Evolutionary conservation across 1,140 invertebrate species (phyloP).

Genomic region (Rhagoletis pomonella): DNA sequence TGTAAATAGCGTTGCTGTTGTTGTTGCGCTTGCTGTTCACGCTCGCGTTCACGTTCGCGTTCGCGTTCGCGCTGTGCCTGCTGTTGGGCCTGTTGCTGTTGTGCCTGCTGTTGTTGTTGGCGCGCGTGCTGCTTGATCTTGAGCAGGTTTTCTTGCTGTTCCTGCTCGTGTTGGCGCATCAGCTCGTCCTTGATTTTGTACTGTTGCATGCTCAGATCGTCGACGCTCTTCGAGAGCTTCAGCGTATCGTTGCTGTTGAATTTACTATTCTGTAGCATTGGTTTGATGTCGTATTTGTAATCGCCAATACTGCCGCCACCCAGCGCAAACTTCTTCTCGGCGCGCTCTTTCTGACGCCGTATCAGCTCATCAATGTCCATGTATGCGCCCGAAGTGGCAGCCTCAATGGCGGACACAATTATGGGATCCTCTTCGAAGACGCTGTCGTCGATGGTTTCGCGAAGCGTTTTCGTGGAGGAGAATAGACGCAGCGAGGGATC

Average conservation of each 20-base stretch:
- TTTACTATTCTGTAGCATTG: conserved; percentile 68
- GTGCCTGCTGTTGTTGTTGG: conserved; percentile 62
- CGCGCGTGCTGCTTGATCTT: conserved; percentile 58
- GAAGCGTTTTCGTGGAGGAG: conserved; percentile 73
- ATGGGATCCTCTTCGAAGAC: conserved; percentile 74
- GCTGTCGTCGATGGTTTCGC: conserved; percentile 72
- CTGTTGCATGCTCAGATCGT: conserved; percentile 70
- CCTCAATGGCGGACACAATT: conserved; percentile 72
- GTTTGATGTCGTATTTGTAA: conserved; percentile 70
- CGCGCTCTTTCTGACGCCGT: conserved; percentile 68
- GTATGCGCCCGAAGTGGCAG: conserved; percentile 70
- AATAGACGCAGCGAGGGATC: conserved; percentile 73
- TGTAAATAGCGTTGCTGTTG: conserved; percentile 65
- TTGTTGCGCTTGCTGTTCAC: conserved; percentile 62
- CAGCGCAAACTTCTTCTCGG: conserved; percentile 63
- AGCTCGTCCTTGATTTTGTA: conserved; percentile 72
- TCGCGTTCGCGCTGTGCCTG: conserved; percentile 63
- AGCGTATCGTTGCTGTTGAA: conserved; percentile 69
- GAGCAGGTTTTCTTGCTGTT: conserved; percentile 60
- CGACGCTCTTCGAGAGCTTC: conserved; percentile 71
- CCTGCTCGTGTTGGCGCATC: conserved; percentile 67
- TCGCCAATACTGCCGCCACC: conserved; percentile 56
- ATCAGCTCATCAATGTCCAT: conserved; percentile 73
- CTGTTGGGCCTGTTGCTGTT: conserved; percentile 65
- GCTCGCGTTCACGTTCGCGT: conserved; percentile 62